phyloP scores from a whole-genome alignment of 2,113 vertebrate species.

The Nyctibius bracteatus region DNA sequence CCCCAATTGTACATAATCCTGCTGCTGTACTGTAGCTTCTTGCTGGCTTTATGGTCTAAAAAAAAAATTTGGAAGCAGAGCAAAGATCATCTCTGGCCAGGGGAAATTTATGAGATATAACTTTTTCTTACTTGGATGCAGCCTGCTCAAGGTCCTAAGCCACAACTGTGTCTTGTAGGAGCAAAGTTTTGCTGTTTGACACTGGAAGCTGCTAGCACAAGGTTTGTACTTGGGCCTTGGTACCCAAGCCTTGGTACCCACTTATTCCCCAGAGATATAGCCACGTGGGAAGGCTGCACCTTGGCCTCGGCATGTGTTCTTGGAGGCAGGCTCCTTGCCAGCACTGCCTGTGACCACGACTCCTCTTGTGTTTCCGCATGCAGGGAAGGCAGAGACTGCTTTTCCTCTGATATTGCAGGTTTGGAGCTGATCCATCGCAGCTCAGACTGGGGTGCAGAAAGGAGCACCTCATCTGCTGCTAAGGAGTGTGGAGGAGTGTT shows the following conservation, averaged over 20 bases:
- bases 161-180: background rate
- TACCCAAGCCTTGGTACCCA: background rate
- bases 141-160: background rate
- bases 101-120: background rate
- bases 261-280: background rate
- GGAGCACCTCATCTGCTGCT: background rate
- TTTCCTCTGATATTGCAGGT: background rate
- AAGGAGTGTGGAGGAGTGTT: background rate
- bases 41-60: background rate
- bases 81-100: background rate
- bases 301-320: rapidly evolving
- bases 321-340: background rate
- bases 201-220: background rate
- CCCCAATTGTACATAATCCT: background rate
- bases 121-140: background rate
- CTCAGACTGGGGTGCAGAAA: background rate
- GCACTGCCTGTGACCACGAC: background rate
- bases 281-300: background rate
- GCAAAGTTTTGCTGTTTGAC: background rate
- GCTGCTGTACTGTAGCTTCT: background rate
- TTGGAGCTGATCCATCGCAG: background rate
- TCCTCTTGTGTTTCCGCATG: background rate
- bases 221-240: background rate
- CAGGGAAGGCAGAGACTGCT: background rate
- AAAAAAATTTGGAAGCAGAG: background rate